Percentiles rank a stretch among this genome's conserved stretches.
Conservation (phyloP, 2,888 invertebrate species). For the Marronus borbonicus region DNA sequence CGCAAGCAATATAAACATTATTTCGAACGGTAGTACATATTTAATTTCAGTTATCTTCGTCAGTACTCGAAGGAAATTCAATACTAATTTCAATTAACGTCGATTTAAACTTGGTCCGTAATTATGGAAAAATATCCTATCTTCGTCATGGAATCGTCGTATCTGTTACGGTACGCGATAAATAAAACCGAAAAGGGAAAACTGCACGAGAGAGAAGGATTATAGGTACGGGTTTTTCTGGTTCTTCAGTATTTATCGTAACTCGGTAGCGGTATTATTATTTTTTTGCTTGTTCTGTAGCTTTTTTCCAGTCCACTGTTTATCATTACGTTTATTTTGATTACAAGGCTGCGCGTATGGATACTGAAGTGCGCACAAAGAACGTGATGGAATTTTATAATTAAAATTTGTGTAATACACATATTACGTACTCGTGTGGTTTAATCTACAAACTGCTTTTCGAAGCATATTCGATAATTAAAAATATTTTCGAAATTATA, state of each 20-base stretch:
- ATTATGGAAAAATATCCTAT: conserved; percentile 55
- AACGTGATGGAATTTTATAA: conserved; percentile 44
- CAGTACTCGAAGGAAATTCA: not conserved
- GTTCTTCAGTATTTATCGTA: conserved; percentile 41
- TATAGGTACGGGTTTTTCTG: conserved; percentile 43
- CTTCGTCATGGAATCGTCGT: conserved; percentile 48
- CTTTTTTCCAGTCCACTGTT: conserved; percentile 37
- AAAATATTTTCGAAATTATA: conserved; percentile 24
- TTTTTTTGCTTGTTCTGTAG: conserved; percentile 35
- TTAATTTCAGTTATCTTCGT: too few species aligned
- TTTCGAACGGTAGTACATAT: too few species aligned
- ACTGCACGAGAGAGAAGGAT: conserved; percentile 3
- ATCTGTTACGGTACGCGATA: conserved; percentile 42
- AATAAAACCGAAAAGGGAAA: conserved; percentile 24
- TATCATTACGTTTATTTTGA: conserved; percentile 45
- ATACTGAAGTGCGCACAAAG: conserved; percentile 37
- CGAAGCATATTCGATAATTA: conserved; percentile 13
- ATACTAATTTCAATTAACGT: conserved; percentile 39
- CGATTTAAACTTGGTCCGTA: conserved; percentile 31
- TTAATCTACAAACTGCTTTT: conserved; percentile 14
- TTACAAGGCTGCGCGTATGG: conserved; percentile 38
- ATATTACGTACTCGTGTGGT: not conserved
- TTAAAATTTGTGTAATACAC: conserved; percentile 36
- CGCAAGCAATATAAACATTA: too few species aligned
- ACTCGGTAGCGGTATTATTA: conserved; percentile 43